Base-by-base conservation (phyloP, 2,113 vertebrate genomes). In the Capreolus pygargus region DNA sequence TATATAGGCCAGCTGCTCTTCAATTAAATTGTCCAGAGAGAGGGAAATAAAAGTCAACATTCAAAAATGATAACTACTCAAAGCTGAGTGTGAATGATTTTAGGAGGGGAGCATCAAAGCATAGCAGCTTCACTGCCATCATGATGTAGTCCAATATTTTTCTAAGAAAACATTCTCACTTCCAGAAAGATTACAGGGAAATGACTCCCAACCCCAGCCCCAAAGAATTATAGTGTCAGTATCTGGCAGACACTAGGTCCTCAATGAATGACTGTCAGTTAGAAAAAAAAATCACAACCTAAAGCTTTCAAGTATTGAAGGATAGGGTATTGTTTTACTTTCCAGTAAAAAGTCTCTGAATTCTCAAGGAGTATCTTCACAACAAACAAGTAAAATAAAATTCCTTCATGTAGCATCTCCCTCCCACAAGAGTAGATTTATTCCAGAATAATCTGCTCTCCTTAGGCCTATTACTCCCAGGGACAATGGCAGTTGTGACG, bases 281-380 rank as follows among this genome's bases (percentile, higher is more conserved):
- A 70, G 50, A 70, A 60, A 70, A 70, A 70, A 83, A 85, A 92
- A 79, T 74, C 16, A 85, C 36, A 94, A 91, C 2, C 52, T 94
- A 81, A 97, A 97, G 94, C 50, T 70, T 54, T 94, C 36, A 70
- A 87, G n/a, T 81, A 84, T 2, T 67, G 27, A 94, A 93, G 58
- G 60, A 74, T 15, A 52, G 9, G 52, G 17, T 52, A 84, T 70
- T 93, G 36, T 21, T 93, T 95, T 33, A 85, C 45, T 94, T 94
- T 94, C 55, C 87, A 87, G 54, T 81, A 88, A 84, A 95, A 97
- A 81, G 58, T 89, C n/a, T 39, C 36, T 61, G 43, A 76, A 30
- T 85, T 82, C 55, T 89, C 70, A 96, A 95, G 95, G 55, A 93
- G 5, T 70, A 92, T 79, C 45, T 94, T 95, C 61, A 79, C 95